Percentiles rank a stretch among this genome's conserved stretches.
phyloP scores from a whole-genome alignment of 2,113 vertebrate species.

The Phaetusa simplex region DNA sequence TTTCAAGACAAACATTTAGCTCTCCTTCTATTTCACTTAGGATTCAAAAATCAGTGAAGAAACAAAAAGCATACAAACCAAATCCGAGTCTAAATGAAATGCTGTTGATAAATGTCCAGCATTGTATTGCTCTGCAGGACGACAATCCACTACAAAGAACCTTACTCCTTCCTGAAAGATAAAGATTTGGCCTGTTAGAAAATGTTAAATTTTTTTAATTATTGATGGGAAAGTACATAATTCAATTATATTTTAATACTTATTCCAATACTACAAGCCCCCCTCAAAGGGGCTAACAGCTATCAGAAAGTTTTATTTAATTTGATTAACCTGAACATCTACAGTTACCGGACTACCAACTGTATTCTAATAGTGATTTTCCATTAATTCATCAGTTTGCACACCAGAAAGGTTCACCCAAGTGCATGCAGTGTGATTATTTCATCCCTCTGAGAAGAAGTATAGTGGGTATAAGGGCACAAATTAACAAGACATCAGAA shows the following conservation, averaged over 20 bases:
- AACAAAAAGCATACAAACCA: conserved; percentile 79
- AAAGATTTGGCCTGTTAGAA: not conserved
- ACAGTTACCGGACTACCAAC: not conserved
- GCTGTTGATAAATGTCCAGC: conserved; percentile 96
- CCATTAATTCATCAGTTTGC: not conserved
- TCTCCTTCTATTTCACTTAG: not conserved
- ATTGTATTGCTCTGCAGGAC: conserved; percentile 98
- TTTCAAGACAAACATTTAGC: not conserved
- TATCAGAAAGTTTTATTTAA: not conserved
- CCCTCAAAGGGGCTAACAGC: not conserved
- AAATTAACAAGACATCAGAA: not conserved
- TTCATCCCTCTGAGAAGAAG: not conserved
- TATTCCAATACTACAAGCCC: not conserved
- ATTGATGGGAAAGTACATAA: not conserved
- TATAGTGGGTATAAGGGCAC: not conserved
- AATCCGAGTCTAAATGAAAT: conserved; percentile 97
- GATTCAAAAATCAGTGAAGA: not conserved
- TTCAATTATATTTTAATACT: not conserved
- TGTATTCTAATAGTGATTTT: not conserved
- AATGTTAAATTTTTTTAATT: not conserved
- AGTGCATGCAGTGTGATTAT: not conserved
- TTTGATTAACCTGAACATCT: not conserved
- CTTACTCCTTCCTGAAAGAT: conserved; percentile 90
- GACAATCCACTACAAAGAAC: conserved; percentile 98
- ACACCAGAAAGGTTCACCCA: not conserved